Percentiles rank a stretch among this genome's conserved stretches.
These are phyloP conservation scores for Perccottus glenii DNA, from an alignment of 2,113 vertebrate genomes.

Conservation along the genomic window DNA sequence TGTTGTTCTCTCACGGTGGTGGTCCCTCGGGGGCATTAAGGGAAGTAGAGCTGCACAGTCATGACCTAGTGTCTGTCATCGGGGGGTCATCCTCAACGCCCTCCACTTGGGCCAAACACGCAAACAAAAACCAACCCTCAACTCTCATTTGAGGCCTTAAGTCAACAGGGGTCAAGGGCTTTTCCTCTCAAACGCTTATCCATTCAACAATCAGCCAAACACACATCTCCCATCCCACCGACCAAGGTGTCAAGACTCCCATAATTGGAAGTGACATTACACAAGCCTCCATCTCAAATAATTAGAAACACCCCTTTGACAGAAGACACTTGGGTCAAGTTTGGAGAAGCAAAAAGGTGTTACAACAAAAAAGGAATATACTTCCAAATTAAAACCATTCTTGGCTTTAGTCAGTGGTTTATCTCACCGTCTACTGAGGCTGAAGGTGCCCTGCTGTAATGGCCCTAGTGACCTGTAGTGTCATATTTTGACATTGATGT, in stretches of 20 bases:
- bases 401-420: too few relatives aligned
- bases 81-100: conserved; percentile 44
- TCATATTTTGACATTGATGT: too few relatives aligned
- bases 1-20: conserved; percentile 9
- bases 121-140: conserved; percentile 51
- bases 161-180: conserved; percentile 76
- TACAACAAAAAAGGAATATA: too few relatives aligned
- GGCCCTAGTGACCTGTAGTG: too few relatives aligned
- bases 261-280: conserved; percentile 97
- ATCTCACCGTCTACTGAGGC: too few relatives aligned
- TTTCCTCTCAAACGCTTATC: conserved; percentile 38
- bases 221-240: conserved; percentile 32
- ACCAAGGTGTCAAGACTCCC: conserved; percentile 88
- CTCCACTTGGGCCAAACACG: conserved; percentile 57
- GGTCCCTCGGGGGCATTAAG: conserved; percentile 52
- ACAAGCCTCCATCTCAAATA: conserved; percentile 92
- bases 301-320: conserved; percentile 92
- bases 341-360: too few relatives aligned
- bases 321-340: neutral
- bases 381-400: too few relatives aligned
- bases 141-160: conserved; percentile 35
- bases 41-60: conserved; percentile 47
- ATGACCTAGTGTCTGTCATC: conserved; percentile 44
- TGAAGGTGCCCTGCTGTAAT: too few relatives aligned
- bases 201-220: conserved; percentile 39